Conservation (phyloP, 2,888 invertebrate genomes). For the Halictus ligatus region DNA sequence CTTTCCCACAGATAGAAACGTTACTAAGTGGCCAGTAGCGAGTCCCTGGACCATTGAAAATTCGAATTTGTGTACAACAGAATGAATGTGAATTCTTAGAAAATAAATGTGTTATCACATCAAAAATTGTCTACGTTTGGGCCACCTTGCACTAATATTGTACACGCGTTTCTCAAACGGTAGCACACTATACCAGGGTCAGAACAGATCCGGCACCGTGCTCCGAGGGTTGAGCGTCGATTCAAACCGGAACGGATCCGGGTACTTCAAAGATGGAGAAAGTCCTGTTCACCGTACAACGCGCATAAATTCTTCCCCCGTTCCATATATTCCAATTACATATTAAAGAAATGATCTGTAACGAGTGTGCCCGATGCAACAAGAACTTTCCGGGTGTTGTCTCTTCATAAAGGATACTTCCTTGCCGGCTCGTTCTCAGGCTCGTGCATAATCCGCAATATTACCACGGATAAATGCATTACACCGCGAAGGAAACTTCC, state of each 20-base stretch:
- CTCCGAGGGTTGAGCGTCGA: neutral
- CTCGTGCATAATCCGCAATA: conserved; percentile 39
- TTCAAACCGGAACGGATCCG: conserved; percentile 2
- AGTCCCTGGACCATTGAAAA: too few relatives aligned
- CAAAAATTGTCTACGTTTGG: neutral
- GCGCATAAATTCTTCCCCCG: neutral
- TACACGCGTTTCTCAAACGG: neutral
- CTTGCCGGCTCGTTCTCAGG: conserved; percentile 52
- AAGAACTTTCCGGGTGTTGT: conserved; percentile 31
- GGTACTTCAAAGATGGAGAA: neutral
- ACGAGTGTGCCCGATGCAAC: neutral
- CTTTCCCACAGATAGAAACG: too few relatives aligned
- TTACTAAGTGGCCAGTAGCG: too few relatives aligned
- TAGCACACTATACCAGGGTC: neutral
- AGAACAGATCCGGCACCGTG: neutral
- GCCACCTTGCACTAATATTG: neutral
- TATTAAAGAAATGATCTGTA: neutral
- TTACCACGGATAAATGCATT: conserved; percentile 61
- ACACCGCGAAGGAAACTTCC: conserved; percentile 62
- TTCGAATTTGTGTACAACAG: too few relatives aligned
- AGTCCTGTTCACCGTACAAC: neutral
- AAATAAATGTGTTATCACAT: too few relatives aligned
- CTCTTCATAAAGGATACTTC: conserved; percentile 46
- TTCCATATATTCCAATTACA: neutral
- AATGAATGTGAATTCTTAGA: too few relatives aligned